Percentiles rank a stretch among this genome's conserved stretches.
Conservation (phyloP, 1,140 invertebrate species). For the Streblospio benedicti region DNA sequence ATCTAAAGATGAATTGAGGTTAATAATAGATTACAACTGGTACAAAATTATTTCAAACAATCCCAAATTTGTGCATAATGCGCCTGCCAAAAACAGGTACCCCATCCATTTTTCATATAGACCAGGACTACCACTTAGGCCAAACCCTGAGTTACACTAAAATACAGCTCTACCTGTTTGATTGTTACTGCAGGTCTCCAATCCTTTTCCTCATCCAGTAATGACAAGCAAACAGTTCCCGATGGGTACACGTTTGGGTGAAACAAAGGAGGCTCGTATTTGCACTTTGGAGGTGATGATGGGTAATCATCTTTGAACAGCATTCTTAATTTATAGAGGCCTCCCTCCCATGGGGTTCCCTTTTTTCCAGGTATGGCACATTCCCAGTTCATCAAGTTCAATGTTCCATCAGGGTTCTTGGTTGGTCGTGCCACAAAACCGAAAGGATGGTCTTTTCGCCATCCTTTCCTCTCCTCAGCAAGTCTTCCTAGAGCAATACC, state of each 20-base stretch:
- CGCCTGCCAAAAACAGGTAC: too few species aligned
- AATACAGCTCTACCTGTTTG: conserved; percentile 69
- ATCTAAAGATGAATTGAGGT: too few species aligned
- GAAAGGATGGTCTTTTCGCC: conserved; percentile 99
- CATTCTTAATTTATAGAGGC: conserved; percentile 93
- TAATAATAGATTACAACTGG: too few species aligned
- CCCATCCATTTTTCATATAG: too few species aligned
- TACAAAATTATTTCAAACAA: too few species aligned
- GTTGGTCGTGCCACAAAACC: conserved; percentile 92
- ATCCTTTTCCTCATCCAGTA: conserved; percentile 98
- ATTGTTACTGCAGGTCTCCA: conserved; percentile 99
- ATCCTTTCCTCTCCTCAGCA: conserved; percentile 95
- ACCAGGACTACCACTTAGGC: too few species aligned
- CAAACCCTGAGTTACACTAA: too few species aligned
- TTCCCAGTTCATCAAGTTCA: conserved; percentile 99
- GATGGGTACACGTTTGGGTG: conserved; percentile 99
- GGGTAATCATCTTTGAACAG: conserved; percentile 99
- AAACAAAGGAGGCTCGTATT: conserved; percentile 87
- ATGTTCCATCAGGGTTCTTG: conserved; percentile 88
- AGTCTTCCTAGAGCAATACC: conserved; percentile 91
- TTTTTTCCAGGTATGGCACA: conserved; percentile 99
- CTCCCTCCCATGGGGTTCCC: conserved; percentile 94
- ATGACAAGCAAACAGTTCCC: conserved; percentile 90
- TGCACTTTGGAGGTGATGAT: conserved; percentile 97
- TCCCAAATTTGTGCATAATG: too few species aligned